Conservation (phyloP, 2,113 vertebrate species). For the Urocitellus parryii region DNA sequence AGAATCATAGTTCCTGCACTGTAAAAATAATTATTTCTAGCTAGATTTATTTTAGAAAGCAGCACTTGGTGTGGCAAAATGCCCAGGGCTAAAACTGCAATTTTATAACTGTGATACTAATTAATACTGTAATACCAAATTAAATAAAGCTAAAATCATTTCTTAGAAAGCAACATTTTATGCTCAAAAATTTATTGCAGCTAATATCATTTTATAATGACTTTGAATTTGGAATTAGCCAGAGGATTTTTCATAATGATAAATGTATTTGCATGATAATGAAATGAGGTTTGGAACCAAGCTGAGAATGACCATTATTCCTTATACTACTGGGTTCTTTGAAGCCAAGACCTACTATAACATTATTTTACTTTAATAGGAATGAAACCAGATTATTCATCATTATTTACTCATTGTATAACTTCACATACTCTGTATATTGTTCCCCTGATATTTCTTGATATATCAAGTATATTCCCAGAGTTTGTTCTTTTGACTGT, state of each 20-base stretch:
- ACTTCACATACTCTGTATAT: background rate
- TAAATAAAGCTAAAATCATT: slow-evolving; percentile 73
- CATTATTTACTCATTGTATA: background rate
- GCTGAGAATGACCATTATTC: slow-evolving; percentile 47
- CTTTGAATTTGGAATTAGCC: slow-evolving; percentile 50
- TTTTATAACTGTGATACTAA: slow-evolving; percentile 67
- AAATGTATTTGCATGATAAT: slow-evolving; percentile 44
- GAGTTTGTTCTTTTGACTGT: background rate
- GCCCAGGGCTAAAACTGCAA: slow-evolving; percentile 51
- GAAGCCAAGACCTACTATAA: background rate
- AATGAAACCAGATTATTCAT: slow-evolving; percentile 45
- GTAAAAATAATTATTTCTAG: slow-evolving; percentile 66
- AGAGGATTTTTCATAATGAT: slow-evolving; percentile 60
- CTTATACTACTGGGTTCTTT: background rate
- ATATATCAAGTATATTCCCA: background rate
- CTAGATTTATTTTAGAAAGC: slow-evolving; percentile 68
- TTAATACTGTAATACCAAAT: slow-evolving; percentile 74
- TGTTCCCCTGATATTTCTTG: background rate
- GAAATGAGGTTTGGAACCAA: slow-evolving; percentile 20
- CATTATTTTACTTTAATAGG: background rate
- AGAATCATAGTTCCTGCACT: slow-evolving; percentile 11
- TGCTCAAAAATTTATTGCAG: slow-evolving; percentile 45
- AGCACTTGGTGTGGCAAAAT: slow-evolving; percentile 68
- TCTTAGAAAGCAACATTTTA: slow-evolving; percentile 65
- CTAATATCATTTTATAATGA: slow-evolving; percentile 58